These are phyloP conservation scores for Cacoxenus indagator DNA, from an alignment of 2,888 invertebrate genomes.

Conservation along the genomic window DNA sequence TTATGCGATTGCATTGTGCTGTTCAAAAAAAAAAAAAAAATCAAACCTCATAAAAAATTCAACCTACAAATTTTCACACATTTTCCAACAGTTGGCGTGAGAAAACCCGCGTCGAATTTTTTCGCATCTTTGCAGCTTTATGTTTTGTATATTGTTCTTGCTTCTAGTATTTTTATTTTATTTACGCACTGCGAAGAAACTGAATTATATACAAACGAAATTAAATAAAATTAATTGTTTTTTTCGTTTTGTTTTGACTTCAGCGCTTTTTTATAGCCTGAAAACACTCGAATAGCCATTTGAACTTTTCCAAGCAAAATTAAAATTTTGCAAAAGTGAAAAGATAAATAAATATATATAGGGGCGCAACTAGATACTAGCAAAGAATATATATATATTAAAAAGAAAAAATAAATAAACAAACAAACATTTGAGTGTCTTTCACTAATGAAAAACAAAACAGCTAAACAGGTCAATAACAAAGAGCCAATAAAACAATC, in stretches of 20 bases:
- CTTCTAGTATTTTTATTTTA: background rate
- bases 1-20: no score
- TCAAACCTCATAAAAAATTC: background rate
- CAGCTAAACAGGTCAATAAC: background rate
- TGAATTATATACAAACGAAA: constrained; percentile 2
- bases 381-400: no score
- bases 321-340: background rate
- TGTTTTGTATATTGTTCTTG: background rate
- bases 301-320: background rate
- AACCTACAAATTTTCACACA: background rate
- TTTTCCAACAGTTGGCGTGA: background rate
- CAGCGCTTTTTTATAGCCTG: background rate
- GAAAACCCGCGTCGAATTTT: background rate
- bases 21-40: background rate
- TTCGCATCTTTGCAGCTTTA: background rate
- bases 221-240: background rate
- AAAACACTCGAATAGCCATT: background rate
- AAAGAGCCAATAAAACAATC: background rate
- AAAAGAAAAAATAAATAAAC: background rate
- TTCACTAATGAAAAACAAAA: background rate
- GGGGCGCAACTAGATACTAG: no score
- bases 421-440: background rate
- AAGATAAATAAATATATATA: background rate
- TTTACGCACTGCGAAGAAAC: background rate
- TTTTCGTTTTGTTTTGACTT: background rate